Evolutionary conservation across 2,113 vertebrate genomes (phyloP), one percentile per base, ranked within the genome.

Genomic region (Onychorhynchus coronatus): DNA sequence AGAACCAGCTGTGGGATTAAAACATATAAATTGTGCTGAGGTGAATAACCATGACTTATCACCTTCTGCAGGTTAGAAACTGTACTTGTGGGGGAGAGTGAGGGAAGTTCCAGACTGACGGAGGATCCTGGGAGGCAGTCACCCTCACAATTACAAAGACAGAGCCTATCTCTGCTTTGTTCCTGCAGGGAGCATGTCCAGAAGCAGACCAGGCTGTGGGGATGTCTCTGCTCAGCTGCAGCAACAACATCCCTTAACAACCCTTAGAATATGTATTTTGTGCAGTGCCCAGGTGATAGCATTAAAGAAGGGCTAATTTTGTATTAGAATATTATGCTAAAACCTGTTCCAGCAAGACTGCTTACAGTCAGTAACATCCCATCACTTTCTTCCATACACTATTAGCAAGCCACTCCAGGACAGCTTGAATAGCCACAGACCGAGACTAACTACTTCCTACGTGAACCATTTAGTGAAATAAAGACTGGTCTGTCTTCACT

Each of bases 71-170:
- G 25, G 58, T 58, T 73, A 76, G 41, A 88, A 41, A 56, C 18
- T 39, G 11, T 35, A 33, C 9, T 68, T 59, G n/a, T 39, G 0
- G 7, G 27, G 19, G 35, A 76, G 49, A 42, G 9, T 0, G 0
- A 68, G 49, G 71, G 21, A 91, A 67, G 52, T 35, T 94, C 33
- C 62, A 76, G 33, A 27, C 8, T 4, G 5, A 2, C 41, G 58
- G 30, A 88, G 18, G n/a, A 65, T 39, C 35, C 35, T 19, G 11
- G 11, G 19, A 24, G 24, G 33, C 28, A 58, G 52, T 27, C 18
- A 82, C 58, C 41, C 56, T 66, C 41, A n/a, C 30, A 61, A 15
- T 47, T 71, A 55, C 30, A 50, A 62, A 63, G 37, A 44, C 42
- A 50, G n/a, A 85, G 12, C 9, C 23, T 76, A 8, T 41, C 39